Percentiles rank a stretch among this genome's conserved stretches.
Evolutionary conservation across 2,797 vertebrate species (phyloP).

Genomic region (Onychomys arenicola): DNA sequence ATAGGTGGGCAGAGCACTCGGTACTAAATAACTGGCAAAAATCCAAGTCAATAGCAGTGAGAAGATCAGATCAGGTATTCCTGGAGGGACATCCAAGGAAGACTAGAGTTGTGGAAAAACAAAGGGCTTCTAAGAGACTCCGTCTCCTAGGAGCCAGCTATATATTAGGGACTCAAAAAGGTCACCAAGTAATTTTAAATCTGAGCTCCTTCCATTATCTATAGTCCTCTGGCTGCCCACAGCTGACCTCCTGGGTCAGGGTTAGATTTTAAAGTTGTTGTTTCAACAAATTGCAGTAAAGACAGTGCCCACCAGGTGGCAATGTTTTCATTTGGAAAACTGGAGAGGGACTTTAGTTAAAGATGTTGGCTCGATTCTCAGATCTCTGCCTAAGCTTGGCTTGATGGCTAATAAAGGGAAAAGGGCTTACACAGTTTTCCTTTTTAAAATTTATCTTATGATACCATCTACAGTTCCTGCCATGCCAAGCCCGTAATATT

Average conservation of each 20-base stretch:
- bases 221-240: neutral
- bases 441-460: slow-evolving; percentile 48
- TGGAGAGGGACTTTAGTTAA: neutral
- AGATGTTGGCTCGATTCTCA: slow-evolving; percentile 39
- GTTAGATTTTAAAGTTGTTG: neutral
- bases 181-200: slow-evolving; percentile 63
- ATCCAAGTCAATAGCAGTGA: neutral
- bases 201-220: slow-evolving; percentile 34
- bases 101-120: neutral
- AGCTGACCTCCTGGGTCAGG: neutral
- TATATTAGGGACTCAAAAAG: neutral
- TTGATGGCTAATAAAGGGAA: slow-evolving; percentile 64
- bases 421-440: neutral
- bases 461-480: neutral
- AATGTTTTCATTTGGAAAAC: slow-evolving; percentile 67
- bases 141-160: neutral
- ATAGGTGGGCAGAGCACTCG: accelerated
- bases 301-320: slow-evolving; percentile 78
- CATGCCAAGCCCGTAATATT: accelerated
- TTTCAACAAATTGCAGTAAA: neutral
- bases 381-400: slow-evolving; percentile 49
- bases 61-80: neutral
- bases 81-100: neutral
- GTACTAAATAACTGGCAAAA: neutral
- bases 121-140: neutral